Percentiles rank a stretch among this genome's conserved stretches.
Conservation (phyloP, 2,888 invertebrate genomes). For the Sussaba pulchella region DNA sequence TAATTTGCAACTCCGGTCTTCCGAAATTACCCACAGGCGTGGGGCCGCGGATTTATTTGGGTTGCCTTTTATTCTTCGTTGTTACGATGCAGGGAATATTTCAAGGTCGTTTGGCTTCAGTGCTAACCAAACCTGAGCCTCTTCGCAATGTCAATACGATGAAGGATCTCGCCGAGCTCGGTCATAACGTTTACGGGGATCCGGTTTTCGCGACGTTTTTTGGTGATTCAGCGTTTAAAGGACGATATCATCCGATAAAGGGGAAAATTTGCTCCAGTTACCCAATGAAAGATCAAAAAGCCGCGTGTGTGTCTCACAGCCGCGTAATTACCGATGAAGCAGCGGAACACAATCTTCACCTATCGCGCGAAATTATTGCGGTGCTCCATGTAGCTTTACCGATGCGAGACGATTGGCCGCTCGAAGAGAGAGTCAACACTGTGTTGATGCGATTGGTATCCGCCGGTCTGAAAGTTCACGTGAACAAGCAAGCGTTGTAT, state of each 20-base stretch:
- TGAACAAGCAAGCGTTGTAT: neutral
- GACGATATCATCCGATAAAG: neutral
- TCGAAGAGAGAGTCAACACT: too few species aligned
- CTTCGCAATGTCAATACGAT: neutral
- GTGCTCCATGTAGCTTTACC: neutral
- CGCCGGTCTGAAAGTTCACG: neutral
- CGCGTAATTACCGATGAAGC: neutral
- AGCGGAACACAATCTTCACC: neutral
- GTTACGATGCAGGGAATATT: neutral
- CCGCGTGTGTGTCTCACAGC: neutral
- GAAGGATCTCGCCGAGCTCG: neutral
- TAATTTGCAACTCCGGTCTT: neutral
- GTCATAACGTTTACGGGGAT: neutral
- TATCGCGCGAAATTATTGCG: neutral
- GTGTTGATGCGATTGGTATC: neutral
- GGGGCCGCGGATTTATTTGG: neutral
- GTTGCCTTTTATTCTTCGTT: neutral
- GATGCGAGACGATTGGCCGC: neutral
- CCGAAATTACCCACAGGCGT: neutral
- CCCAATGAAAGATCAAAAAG: neutral
- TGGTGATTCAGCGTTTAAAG: neutral
- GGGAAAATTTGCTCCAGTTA: too few species aligned
- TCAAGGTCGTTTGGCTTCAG: slow-evolving; percentile 11
- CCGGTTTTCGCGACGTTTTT: too few species aligned
- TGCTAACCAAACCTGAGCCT: neutral